These are phyloP conservation scores for Lasioglossum morio DNA, from an alignment of 2,888 invertebrate genomes.

Conservation along the genomic window DNA sequence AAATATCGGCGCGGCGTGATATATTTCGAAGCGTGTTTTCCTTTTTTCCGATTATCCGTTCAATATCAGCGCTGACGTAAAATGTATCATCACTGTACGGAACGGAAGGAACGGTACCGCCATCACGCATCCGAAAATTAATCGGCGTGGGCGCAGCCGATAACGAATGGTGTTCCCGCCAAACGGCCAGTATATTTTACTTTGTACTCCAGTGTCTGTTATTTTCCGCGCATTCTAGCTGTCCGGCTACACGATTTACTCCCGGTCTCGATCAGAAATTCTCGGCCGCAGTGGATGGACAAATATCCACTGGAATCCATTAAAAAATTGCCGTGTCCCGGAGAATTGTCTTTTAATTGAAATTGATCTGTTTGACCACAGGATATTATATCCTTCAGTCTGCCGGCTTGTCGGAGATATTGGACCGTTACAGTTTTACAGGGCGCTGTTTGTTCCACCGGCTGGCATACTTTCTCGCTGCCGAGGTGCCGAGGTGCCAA, in stretches of 20 bases:
- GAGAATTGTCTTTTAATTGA: slow-evolving; percentile 61
- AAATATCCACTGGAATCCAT: slow-evolving; percentile 69
- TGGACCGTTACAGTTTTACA: slow-evolving; percentile 23
- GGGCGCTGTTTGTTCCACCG: slow-evolving; percentile 23
- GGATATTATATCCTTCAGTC: slow-evolving; percentile 42
- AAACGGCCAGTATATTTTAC: slow-evolving; percentile 80
- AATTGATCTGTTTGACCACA: slow-evolving; percentile 41
- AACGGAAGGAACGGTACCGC: slow-evolving; percentile 71
- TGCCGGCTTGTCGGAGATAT: slow-evolving; percentile 28
- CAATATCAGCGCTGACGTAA: slow-evolving; percentile 73
- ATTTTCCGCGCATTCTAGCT: slow-evolving; percentile 75
- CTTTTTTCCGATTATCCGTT: slow-evolving; percentile 71
- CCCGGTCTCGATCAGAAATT: slow-evolving; percentile 73
- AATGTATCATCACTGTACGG: slow-evolving; percentile 71
- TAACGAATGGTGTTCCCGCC: slow-evolving; percentile 79
- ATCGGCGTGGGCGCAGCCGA: slow-evolving; percentile 80
- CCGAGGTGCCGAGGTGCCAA: background rate
- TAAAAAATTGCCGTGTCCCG: slow-evolving; percentile 67
- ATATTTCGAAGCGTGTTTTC: slow-evolving; percentile 65
- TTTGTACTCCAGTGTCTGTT: slow-evolving; percentile 76
- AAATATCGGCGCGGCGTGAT: slow-evolving; percentile 55
- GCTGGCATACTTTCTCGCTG: slow-evolving; percentile 24
- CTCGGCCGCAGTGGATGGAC: slow-evolving; percentile 63
- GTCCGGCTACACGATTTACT: slow-evolving; percentile 74
- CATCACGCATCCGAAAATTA: slow-evolving; percentile 79